Percentiles rank a stretch among this genome's conserved stretches.
These are phyloP conservation scores for Pimephales promelas DNA, from an alignment of 2,113 vertebrate species.

Conservation along the genomic window DNA sequence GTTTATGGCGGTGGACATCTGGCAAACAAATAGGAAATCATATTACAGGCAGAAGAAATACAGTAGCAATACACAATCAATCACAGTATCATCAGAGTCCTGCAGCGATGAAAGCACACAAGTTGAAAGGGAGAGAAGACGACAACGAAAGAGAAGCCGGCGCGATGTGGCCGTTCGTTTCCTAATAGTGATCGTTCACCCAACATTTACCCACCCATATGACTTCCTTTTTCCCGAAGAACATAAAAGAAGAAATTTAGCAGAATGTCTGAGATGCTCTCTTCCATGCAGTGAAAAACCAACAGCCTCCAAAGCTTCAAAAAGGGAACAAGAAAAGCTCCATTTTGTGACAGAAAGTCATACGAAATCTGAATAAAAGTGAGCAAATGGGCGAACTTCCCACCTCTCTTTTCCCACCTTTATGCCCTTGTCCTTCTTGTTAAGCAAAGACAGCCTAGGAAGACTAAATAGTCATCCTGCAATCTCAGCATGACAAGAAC, in stretches of 20 bases:
- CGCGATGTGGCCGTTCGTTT: background rate
- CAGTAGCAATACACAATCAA: conserved; percentile 67
- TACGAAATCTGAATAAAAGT: background rate
- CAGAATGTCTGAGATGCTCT: background rate
- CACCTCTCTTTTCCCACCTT: background rate
- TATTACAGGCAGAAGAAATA: conserved; percentile 52
- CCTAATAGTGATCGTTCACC: background rate
- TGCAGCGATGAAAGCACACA: conserved; percentile 48
- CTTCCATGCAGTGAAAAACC: background rate
- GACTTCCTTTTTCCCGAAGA: background rate
- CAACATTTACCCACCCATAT: background rate
- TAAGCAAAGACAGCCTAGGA: background rate
- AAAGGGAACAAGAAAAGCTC: background rate
- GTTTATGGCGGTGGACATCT: background rate
- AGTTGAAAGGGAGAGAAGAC: background rate
- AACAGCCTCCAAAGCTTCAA: background rate
- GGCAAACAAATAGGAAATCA: background rate
- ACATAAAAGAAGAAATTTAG: conserved; percentile 2
- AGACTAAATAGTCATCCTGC: background rate
- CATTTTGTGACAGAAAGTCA: background rate
- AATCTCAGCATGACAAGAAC: background rate
- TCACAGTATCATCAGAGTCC: conserved; percentile 66
- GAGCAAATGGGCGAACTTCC: background rate
- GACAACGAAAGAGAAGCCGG: background rate
- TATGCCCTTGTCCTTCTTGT: background rate